phyloP scores from a whole-genome alignment of 2,888 invertebrate species.

The Philereme transversata region DNA sequence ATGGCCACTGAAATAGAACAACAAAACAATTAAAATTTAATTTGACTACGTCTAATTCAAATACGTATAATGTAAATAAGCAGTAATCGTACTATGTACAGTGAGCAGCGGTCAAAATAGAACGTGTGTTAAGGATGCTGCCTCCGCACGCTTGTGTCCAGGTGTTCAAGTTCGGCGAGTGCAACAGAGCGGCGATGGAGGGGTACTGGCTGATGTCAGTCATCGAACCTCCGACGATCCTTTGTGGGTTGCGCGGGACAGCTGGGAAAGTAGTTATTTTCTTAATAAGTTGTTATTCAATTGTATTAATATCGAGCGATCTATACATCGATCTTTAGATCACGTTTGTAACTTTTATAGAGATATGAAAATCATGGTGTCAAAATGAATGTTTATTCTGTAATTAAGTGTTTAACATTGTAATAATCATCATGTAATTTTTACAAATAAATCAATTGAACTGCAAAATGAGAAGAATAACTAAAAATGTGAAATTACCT shows the following conservation, averaged over 20 bases:
- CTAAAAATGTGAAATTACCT: conserved; percentile 6
- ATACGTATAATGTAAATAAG: background rate
- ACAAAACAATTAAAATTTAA: background rate
- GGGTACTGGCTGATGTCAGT: conserved; percentile 51
- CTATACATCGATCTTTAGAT: no score
- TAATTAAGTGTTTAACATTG: no score
- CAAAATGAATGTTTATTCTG: no score
- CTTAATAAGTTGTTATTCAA: background rate
- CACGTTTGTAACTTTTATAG: no score
- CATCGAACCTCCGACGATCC: conserved; percentile 53
- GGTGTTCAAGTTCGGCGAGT: conserved; percentile 31
- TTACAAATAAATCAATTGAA: no score
- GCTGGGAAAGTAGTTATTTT: background rate
- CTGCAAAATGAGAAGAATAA: no score
- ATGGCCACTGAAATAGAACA: background rate
- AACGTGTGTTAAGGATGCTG: conserved; percentile 45
- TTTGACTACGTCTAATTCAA: background rate
- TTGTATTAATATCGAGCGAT: no score
- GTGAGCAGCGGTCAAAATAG: conserved; percentile 50
- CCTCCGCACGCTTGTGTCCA: conserved; percentile 49
- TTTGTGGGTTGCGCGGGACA: conserved; percentile 28
- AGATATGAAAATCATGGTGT: no score
- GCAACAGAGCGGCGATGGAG: conserved; percentile 44
- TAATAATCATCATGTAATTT: no score
- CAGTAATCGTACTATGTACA: conserved; percentile 43